Evolutionary conservation across 2,113 vertebrate genomes (phyloP).

Genomic region (Callithrix jacchus): DNA sequence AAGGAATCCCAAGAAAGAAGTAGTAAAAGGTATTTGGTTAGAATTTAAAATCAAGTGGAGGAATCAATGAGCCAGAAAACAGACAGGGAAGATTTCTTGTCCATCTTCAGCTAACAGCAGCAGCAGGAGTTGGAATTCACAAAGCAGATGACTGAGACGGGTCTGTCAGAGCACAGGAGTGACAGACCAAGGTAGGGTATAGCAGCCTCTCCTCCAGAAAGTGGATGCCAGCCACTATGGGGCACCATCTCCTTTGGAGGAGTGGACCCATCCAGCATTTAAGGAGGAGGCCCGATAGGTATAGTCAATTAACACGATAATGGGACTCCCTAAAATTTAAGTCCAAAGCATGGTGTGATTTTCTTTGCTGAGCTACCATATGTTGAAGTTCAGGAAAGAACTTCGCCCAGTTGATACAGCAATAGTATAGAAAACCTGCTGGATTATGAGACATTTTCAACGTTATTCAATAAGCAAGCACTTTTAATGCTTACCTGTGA

Average conservation of each 20-base stretch:
- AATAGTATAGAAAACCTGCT: not conserved
- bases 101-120: too few relatives aligned
- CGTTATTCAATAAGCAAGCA: not conserved
- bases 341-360: not conserved
- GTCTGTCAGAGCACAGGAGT: not conserved
- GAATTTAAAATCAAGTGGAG: not conserved
- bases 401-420: not conserved
- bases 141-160: not conserved
- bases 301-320: rapidly evolving
- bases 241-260: not conserved
- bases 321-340: not conserved
- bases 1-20: not conserved
- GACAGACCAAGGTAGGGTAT: not conserved
- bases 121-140: not conserved
- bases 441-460: not conserved
- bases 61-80: not conserved
- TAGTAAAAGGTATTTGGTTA: not conserved
- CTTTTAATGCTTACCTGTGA: not conserved
- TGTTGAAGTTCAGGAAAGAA: not conserved
- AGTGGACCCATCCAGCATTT: not conserved
- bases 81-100: not conserved
- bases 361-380: not conserved
- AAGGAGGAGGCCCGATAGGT: not conserved
- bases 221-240: too few relatives aligned
- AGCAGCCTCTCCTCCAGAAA: not conserved